phyloP scores from a whole-genome alignment of 2,797 vertebrate genomes.

The Hoplostethus atlanticus region DNA sequence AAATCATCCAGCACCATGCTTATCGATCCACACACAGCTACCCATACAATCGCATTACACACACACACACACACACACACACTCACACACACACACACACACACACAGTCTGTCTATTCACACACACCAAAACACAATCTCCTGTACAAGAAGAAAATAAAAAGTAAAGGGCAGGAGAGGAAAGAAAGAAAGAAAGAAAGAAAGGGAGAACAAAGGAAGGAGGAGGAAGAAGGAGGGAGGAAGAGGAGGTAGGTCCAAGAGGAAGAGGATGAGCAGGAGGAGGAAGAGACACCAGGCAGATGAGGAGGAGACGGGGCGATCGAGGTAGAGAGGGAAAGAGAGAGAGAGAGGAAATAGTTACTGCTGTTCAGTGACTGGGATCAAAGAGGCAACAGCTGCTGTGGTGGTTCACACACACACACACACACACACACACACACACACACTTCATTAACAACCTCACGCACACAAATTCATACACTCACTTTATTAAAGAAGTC shows the following conservation, averaged over 20 bases:
- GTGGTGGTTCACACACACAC: conserved; percentile 10
- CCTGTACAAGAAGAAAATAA: background rate
- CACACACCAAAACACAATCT: conserved; percentile 70
- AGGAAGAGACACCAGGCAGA: background rate
- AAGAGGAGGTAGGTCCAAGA: background rate
- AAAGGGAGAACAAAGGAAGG: background rate
- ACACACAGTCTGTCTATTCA: too few species aligned
- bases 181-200: background rate
- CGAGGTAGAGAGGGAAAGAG: background rate
- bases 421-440: conserved; percentile 11
- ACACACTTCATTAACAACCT: background rate
- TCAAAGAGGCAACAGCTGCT: conserved; percentile 68
- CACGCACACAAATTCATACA: conserved; percentile 2
- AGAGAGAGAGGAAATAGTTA: conserved; percentile 15
- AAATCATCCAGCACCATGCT: conserved; percentile 84
- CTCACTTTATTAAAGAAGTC: too few species aligned
- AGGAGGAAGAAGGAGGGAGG: background rate
- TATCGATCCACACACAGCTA: conserved; percentile 84
- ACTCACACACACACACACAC: conserved; percentile 60
- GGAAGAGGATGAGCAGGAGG: too few species aligned
- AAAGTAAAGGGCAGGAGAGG: background rate
- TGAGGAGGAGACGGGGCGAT: background rate
- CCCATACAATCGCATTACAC: conserved; percentile 77
- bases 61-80: too few species aligned
- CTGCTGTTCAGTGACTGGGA: conserved; percentile 45